A percentile compares a stretch with the other conserved stretches of the same genome.
Conservation (phyloP, 1,140 invertebrate genomes). For the Calliphora vicina region DNA sequence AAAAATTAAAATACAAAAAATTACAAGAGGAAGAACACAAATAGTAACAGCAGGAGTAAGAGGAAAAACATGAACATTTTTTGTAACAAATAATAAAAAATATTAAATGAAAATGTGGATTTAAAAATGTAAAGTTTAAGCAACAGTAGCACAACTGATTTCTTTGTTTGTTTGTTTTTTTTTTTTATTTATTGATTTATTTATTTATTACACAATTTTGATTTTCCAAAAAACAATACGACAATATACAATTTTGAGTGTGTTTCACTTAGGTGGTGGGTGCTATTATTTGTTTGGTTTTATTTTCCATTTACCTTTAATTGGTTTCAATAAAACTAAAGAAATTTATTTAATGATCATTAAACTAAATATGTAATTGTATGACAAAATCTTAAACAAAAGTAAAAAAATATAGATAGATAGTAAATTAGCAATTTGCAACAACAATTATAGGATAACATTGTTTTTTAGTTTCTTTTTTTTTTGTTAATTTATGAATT, state of each 20-base stretch:
- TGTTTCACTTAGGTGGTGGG: neutral
- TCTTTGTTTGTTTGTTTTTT: neutral
- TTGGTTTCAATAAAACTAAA: neutral
- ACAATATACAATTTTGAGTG: neutral
- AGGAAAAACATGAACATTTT: neutral
- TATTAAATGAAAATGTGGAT: neutral
- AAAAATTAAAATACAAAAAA: neutral
- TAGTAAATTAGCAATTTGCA: too few relatives aligned
- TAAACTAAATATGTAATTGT: neutral
- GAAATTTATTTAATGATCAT: neutral
- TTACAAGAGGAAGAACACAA: neutral
- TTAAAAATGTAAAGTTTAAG: neutral
- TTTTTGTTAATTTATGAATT: neutral
- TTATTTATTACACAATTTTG: slow-evolving; percentile 7
- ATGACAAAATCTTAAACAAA: too few relatives aligned
- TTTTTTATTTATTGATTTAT: too few relatives aligned
- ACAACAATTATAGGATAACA: neutral
- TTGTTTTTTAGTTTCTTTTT: neutral
- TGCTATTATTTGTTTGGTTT: neutral
- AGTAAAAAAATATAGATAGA: too few relatives aligned
- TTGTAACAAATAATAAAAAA: neutral
- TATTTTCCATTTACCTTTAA: too few relatives aligned
- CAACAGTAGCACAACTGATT: slow-evolving; percentile 15
- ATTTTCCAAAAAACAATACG: neutral
- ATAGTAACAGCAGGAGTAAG: too few relatives aligned